Percentiles rank a stretch among this genome's conserved stretches.
phyloP scores from a whole-genome alignment of 2,888 invertebrate genomes.

The Spodoptera exigua region DNA sequence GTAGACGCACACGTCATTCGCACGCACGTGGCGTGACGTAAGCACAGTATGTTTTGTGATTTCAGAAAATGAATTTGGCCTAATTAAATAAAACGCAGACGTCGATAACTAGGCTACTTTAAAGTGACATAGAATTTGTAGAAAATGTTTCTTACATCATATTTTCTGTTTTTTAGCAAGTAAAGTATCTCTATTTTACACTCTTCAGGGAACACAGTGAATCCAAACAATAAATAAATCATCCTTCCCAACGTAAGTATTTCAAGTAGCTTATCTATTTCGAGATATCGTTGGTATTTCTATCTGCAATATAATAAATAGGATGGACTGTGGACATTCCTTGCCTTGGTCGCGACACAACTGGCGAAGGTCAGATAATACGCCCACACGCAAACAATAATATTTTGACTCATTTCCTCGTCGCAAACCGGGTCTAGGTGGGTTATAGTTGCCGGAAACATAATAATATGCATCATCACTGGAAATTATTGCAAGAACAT shows the following conservation, averaged over 20 bases:
- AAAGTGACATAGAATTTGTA: conserved; percentile 15
- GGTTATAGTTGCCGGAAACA: conserved; percentile 31
- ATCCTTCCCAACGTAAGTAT: conserved; percentile 23
- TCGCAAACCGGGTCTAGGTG: conserved; percentile 65
- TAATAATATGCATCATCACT: conserved; percentile 22
- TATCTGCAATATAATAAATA: conserved; percentile 67
- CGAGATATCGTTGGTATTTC: conserved; percentile 55
- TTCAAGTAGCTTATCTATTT: conserved; percentile 62
- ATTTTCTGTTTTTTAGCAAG: conserved; percentile 8
- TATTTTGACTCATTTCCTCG: conserved; percentile 77
- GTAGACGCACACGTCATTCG: conserved; percentile 9
- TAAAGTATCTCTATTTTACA: conserved; percentile 9
- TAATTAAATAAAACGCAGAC: conserved; percentile 1
- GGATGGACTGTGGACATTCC: conserved; percentile 71
- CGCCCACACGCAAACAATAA: conserved; percentile 75
- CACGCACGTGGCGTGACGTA: conserved; percentile 47
- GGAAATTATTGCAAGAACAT: conserved; percentile 8
- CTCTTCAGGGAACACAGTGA: conserved; percentile 7
- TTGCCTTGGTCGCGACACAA: conserved; percentile 68
- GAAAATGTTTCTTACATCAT: conserved; percentile 5
- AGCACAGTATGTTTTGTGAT: conserved; percentile 22
- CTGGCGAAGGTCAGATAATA: conserved; percentile 70
- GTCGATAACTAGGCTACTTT: conserved; percentile 7
- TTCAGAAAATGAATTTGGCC: conserved; percentile 15
- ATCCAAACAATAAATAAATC: conserved; percentile 38